Evolutionary conservation across 2,888 invertebrate genomes (phyloP).

Genomic region (Carpatolechia fugitivella): DNA sequence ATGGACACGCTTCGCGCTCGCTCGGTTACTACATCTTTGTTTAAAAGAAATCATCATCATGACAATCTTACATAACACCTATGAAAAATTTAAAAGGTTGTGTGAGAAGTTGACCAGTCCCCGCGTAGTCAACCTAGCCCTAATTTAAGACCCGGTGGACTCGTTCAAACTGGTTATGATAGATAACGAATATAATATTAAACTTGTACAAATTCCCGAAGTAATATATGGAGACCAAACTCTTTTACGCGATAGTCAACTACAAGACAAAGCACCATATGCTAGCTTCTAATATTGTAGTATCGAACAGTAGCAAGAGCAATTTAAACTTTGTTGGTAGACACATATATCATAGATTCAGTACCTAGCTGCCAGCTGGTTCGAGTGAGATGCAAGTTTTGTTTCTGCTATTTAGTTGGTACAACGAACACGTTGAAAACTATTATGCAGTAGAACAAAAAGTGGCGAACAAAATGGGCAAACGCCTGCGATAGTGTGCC

Average conservation of each 20-base stretch:
- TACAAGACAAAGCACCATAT: too few species aligned
- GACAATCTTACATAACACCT: too few species aligned
- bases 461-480: conserved; percentile 25
- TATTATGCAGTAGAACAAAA: conserved; percentile 26
- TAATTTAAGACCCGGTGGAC: too few species aligned
- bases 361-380: conserved; percentile 6
- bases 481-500: conserved; percentile 11
- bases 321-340: conserved; percentile 39
- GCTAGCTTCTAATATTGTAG: conserved; percentile 21
- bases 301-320: conserved; percentile 34
- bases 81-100: too few species aligned
- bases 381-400: conserved; percentile 11
- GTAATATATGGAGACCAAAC: background rate
- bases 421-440: conserved; percentile 26
- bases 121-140: too few species aligned
- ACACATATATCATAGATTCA: conserved; percentile 28
- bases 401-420: conserved; percentile 28
- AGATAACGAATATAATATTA: too few species aligned
- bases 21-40: too few species aligned
- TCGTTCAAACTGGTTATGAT: too few species aligned
- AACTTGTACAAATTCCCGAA: background rate
- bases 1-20: too few species aligned
- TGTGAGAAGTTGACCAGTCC: too few species aligned
- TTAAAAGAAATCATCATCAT: too few species aligned
- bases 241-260: background rate